These are phyloP conservation scores for Gymnobelideus leadbeateri DNA, from an alignment of 2,113 vertebrate species.

Conservation along the genomic window DNA sequence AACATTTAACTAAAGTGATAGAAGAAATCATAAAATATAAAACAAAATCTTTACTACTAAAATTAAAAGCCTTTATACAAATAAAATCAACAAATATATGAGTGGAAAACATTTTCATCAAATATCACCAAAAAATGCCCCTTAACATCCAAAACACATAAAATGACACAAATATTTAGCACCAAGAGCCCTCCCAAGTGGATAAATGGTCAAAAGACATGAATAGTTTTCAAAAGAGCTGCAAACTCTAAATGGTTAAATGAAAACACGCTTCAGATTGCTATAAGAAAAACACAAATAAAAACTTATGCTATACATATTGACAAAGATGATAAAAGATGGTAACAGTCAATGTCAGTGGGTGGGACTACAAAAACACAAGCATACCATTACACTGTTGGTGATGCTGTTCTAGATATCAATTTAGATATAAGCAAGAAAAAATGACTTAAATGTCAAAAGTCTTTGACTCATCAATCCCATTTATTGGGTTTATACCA, in stretches of 20 bases:
- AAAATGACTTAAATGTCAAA: background rate
- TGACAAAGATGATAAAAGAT: background rate
- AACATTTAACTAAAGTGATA: background rate
- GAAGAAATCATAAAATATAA: background rate
- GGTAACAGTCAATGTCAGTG: background rate
- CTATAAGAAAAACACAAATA: background rate
- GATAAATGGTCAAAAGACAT: no score
- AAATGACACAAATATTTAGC: background rate
- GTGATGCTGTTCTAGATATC: background rate
- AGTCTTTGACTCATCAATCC: background rate
- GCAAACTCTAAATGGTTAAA: background rate
- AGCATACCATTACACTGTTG: background rate
- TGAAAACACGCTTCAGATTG: background rate
- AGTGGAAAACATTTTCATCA: background rate
- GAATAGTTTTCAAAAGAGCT: background rate
- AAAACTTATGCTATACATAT: background rate
- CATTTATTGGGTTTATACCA: background rate
- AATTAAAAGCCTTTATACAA: background rate
- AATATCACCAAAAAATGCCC: background rate
- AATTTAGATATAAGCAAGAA: background rate
- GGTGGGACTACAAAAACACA: background rate
- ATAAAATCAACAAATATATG: background rate
- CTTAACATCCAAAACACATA: background rate
- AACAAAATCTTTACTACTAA: background rate
- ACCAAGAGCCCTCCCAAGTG: background rate